A percentile compares a stretch with the other conserved stretches of the same genome.
Evolutionary conservation across 2,797 vertebrate genomes (phyloP).

Genomic region (Anas bernieri): DNA sequence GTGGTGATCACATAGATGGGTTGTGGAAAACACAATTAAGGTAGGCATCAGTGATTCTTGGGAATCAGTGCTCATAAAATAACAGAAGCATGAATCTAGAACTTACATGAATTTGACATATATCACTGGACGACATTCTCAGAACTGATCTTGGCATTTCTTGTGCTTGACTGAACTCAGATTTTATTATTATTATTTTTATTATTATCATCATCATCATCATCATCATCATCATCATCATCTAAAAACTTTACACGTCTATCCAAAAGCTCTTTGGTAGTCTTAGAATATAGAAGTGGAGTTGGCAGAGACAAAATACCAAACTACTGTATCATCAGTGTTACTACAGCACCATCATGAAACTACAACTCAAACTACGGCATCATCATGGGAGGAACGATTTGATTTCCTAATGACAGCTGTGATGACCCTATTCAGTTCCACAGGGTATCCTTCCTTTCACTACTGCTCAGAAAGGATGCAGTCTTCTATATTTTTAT

Average conservation of each 20-base stretch:
- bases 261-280: background rate
- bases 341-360: too few relatives aligned
- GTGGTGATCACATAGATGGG: background rate
- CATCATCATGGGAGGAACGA: background rate
- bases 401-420: background rate
- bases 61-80: rapidly evolving
- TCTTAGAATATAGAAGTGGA: background rate
- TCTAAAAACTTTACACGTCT: background rate
- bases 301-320: background rate
- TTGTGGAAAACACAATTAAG: background rate
- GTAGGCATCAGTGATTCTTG: rapidly evolving
- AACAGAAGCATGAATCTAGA: background rate
- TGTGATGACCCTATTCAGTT: background rate
- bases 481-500: background rate
- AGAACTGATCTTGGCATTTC: background rate
- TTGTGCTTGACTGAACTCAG: background rate
- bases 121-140: background rate
- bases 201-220: background rate
- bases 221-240: background rate
- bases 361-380: background rate
- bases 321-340: background rate
- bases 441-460: background rate
- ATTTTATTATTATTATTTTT: background rate
- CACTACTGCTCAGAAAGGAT: background rate
- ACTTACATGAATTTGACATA: background rate